Evolutionary conservation across 1,140 invertebrate genomes (phyloP).

Genomic region (Araneus ventricosus): DNA sequence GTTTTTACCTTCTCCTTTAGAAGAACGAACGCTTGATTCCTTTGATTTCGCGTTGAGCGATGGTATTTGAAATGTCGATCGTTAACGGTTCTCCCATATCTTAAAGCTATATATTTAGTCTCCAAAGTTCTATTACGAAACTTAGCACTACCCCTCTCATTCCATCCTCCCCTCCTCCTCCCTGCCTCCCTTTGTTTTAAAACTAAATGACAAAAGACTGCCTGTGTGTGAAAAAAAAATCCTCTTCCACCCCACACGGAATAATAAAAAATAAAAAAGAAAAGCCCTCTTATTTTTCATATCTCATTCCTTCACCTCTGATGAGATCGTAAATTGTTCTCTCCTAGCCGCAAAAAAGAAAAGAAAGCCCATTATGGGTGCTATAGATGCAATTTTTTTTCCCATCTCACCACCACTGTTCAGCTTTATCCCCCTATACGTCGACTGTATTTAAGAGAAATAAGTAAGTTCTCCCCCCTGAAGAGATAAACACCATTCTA

Average conservation of each 20-base stretch:
- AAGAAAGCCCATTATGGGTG: slow-evolving; percentile 33
- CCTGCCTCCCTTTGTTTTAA: slow-evolving; percentile 15
- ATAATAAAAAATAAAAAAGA: slow-evolving; percentile 15
- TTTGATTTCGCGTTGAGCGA: slow-evolving; percentile 31
- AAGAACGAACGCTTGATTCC: neutral
- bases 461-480: slow-evolving; percentile 31
- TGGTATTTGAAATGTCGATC: slow-evolving; percentile 32
- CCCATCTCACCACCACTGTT: neutral
- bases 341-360: neutral
- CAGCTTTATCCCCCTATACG: neutral
- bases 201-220: slow-evolving; percentile 54
- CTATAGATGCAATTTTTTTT: slow-evolving; percentile 55
- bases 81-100: slow-evolving; percentile 36
- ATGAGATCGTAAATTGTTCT: slow-evolving; percentile 65
- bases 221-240: slow-evolving; percentile 26
- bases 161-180: neutral
- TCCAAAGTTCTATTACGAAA: slow-evolving; percentile 44
- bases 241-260: neutral
- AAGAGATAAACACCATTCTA: slow-evolving; percentile 52
- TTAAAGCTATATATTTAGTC: slow-evolving; percentile 53
- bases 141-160: neutral
- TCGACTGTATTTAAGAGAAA: slow-evolving; percentile 52
- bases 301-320: slow-evolving; percentile 52
- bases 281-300: slow-evolving; percentile 63
- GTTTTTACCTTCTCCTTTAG: slow-evolving; percentile 10